These are phyloP conservation scores for Coptodon bakossiorum DNA, from an alignment of 2,113 vertebrate genomes.

Conservation along the genomic window DNA sequence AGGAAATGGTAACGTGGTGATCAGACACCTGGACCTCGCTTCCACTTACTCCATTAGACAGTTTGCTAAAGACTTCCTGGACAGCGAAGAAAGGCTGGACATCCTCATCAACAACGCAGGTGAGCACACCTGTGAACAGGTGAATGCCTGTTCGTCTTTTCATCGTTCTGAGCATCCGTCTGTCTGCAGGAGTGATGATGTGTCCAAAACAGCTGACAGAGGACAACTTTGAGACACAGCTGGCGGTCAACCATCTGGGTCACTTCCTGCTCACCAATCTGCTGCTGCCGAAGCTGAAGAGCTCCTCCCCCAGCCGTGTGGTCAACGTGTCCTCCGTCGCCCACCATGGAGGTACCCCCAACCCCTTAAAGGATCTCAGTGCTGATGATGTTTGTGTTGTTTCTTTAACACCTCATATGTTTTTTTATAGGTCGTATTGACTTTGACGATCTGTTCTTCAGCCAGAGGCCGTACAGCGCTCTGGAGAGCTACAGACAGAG, in stretches of 20 bases:
- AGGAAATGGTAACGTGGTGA: constrained; percentile 68
- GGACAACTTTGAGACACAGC: constrained; percentile 73
- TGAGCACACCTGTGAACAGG: background rate
- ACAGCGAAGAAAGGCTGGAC: constrained; percentile 67
- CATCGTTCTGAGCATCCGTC: background rate
- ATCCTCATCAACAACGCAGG: constrained; percentile 75
- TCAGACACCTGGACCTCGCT: constrained; percentile 67
- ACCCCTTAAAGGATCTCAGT: background rate
- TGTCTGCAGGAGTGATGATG: constrained; percentile 72
- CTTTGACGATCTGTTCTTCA: constrained; percentile 71
- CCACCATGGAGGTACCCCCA: constrained; percentile 46
- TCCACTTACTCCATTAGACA: constrained; percentile 57
- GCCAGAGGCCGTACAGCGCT: constrained; percentile 47
- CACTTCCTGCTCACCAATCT: constrained; percentile 74
- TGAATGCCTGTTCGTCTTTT: background rate
- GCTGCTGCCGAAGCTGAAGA: constrained; percentile 62
- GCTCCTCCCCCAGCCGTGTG: constrained; percentile 66
- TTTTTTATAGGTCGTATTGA: constrained; percentile 54
- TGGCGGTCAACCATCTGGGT: constrained; percentile 73
- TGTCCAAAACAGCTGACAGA: constrained; percentile 71
- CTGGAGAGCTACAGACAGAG: constrained; percentile 71
- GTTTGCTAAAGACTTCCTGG: constrained; percentile 64
- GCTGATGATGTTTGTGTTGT: background rate
- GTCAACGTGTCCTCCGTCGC: constrained; percentile 69
- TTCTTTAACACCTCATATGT: background rate